Base-by-base conservation (phyloP, 2,113 vertebrate species). In the Ardeotis arabs region DNA sequence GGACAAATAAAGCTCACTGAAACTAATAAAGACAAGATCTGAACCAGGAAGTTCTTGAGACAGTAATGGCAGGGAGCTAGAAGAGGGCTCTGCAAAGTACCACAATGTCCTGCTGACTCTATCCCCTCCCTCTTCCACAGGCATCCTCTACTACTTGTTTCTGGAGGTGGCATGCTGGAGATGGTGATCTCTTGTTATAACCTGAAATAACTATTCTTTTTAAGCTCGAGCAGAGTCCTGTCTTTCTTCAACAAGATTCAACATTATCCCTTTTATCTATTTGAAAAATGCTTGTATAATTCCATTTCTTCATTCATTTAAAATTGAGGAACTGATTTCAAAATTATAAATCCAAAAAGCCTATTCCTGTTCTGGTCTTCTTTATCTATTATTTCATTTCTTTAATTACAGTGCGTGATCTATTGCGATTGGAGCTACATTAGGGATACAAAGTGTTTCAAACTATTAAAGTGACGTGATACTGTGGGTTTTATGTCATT, bases 361-460 rank as follows among this genome's bases (percentile, higher is more conserved):
- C 56, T 95, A 70, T 85, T 94, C 93, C 56, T 89, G 63, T 87
- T 41, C 59, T 56, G 19, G 22, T 91, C 45, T 58, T 90, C 66
- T 90, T 96, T 85, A 81, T 82, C n/a, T 91, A 50, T 95, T 94
- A 69, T 47, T 22, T 89, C 45, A 2, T 92, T 27, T 77, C 27
- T 74, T 96, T 87, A 96, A 96, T 95, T 90, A 76, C 41, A 53
- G 53, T 77, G 28, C 28, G 69, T 88, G 70, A 90, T 90, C 21
- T 91, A 95, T 94, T 85, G 74, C 67, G 80, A 80, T 10, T 89
- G 52, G 47, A 91, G 55, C 24, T 78, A 79, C 83, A 83, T 83
- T 82, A 81, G n/a, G 60, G 59, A 87, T 56, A 84, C 19, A 49
- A 88, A 88, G 93, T 86, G 23, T 86, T 92, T 91, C 50, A 88